Conservation (phyloP, 2,113 vertebrate genomes). For the Chamaetylas fuelleborni region DNA sequence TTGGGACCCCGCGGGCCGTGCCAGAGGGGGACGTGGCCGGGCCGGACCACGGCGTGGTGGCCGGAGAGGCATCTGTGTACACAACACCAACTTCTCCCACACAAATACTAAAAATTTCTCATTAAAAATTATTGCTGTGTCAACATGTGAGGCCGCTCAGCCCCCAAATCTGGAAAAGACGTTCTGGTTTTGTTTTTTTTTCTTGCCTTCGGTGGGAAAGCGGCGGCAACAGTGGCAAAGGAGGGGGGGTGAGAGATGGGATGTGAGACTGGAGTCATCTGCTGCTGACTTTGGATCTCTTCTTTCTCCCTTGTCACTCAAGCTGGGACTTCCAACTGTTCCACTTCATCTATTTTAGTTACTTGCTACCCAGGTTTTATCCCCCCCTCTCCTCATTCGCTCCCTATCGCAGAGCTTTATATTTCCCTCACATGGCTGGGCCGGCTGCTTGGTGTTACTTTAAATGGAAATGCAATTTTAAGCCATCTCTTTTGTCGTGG, state of each 20-base stretch:
- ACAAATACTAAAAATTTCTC: conserved; percentile 83
- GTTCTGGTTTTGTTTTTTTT: conserved; percentile 52
- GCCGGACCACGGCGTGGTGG: conserved; percentile 59
- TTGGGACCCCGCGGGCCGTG: conserved; percentile 72
- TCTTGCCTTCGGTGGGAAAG: conserved; percentile 62
- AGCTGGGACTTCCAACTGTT: conserved; percentile 46
- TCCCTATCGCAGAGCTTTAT: conserved; percentile 19
- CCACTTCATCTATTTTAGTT: conserved; percentile 60
- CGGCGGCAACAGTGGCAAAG: background rate
- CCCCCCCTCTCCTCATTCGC: background rate
- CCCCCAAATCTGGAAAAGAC: conserved; percentile 78
- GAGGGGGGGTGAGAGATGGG: conserved; percentile 11
- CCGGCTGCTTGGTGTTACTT: conserved; percentile 48
- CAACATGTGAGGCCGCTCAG: conserved; percentile 77
- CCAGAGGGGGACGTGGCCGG: conserved; percentile 78
- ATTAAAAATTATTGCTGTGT: conserved; percentile 86
- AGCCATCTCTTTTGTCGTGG: conserved; percentile 24
- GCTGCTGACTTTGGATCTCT: conserved; percentile 57
- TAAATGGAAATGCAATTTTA: conserved; percentile 63
- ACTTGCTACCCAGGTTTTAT: conserved; percentile 40
- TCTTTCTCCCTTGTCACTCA: conserved; percentile 51
- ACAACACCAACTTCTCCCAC: conserved; percentile 83
- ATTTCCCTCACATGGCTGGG: conserved; percentile 47
- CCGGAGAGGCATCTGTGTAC: conserved; percentile 85
- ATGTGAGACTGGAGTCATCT: conserved; percentile 58